Percentiles rank a stretch among this genome's conserved stretches.
These are phyloP conservation scores for Brachyistius frenatus DNA, from an alignment of 2,113 vertebrate species.

Conservation along the genomic window DNA sequence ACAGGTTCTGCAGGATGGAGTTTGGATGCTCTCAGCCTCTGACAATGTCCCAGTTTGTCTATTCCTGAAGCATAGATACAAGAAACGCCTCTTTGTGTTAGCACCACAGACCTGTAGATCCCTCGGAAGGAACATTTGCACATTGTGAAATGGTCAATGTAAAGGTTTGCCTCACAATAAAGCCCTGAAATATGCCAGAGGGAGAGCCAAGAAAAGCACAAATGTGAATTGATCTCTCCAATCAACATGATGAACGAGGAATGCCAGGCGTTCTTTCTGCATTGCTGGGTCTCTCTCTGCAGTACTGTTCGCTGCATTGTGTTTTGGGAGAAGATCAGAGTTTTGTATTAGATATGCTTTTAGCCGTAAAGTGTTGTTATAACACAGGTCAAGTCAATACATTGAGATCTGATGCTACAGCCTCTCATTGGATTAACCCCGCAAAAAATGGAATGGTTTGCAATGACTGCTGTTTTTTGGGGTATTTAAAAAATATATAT, in stretches of 20 bases:
- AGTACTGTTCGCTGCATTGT: constrained; percentile 60
- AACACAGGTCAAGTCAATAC: constrained; percentile 45
- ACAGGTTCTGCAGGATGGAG: constrained; percentile 67
- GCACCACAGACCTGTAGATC: constrained; percentile 10
- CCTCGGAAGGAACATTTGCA: constrained; percentile 24
- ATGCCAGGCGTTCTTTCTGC: constrained; percentile 65
- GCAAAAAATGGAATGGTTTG: neutral
- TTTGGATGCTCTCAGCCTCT: constrained; percentile 9
- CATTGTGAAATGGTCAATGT: constrained; percentile 39
- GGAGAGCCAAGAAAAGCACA: constrained; percentile 67
- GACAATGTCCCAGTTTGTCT: constrained; percentile 34
- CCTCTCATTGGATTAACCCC: neutral
- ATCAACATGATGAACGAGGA: constrained; percentile 79
- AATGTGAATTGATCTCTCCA: constrained; percentile 80
- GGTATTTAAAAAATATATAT: neutral
- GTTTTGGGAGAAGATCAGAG: constrained; percentile 48
- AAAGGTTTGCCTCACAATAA: constrained; percentile 46
- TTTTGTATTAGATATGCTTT: constrained; percentile 45
- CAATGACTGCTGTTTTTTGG: too few species aligned
- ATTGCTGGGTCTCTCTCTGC: constrained; percentile 57
- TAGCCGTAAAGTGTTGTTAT: constrained; percentile 42
- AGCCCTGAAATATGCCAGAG: constrained; percentile 45
- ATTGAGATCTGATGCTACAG: neutral
- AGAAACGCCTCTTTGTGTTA: constrained; percentile 13
- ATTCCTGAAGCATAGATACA: constrained; percentile 20